phyloP scores from a whole-genome alignment of 2,888 invertebrate species.

The Stegana nigrithorax region DNA sequence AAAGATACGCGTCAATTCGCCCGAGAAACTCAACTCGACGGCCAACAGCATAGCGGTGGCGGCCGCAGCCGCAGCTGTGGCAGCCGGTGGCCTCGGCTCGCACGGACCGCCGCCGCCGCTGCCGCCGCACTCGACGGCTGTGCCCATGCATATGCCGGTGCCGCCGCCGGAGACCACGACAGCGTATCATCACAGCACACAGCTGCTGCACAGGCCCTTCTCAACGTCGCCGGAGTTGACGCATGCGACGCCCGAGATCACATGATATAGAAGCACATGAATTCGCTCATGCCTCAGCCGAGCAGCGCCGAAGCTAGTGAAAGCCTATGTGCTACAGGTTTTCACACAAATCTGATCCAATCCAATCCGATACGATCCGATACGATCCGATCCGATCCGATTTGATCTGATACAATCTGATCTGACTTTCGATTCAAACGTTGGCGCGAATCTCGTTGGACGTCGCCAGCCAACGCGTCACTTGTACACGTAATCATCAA shows the following conservation, averaged over 20 bases:
- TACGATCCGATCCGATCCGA: neutral
- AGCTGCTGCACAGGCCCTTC: slow-evolving; percentile 67
- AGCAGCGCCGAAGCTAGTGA: too few species aligned
- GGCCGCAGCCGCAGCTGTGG: slow-evolving; percentile 40
- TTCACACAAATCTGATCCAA: too few species aligned
- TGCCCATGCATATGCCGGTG: slow-evolving; percentile 32
- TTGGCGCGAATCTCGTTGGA: neutral
- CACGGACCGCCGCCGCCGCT: slow-evolving; percentile 6
- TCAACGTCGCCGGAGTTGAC: slow-evolving; percentile 67
- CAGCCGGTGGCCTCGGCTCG: neutral
- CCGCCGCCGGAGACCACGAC: slow-evolving; percentile 45
- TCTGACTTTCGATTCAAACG: neutral
- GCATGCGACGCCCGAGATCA: slow-evolving; percentile 63
- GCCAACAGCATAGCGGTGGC: slow-evolving; percentile 51
- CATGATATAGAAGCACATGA: slow-evolving; percentile 54
- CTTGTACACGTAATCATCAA: too few species aligned
- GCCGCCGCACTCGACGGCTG: slow-evolving; percentile 14
- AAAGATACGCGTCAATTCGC: slow-evolving; percentile 68
- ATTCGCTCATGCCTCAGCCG: neutral
- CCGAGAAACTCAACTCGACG: slow-evolving; percentile 67
- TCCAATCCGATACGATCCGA: too few species aligned
- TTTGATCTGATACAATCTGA: neutral
- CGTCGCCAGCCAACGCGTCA: too few species aligned
- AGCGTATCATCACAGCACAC: slow-evolving; percentile 54
- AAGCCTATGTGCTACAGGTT: too few species aligned